Evolutionary conservation across 2,797 vertebrate species (phyloP).

Genomic region (Crax fasciolata): DNA sequence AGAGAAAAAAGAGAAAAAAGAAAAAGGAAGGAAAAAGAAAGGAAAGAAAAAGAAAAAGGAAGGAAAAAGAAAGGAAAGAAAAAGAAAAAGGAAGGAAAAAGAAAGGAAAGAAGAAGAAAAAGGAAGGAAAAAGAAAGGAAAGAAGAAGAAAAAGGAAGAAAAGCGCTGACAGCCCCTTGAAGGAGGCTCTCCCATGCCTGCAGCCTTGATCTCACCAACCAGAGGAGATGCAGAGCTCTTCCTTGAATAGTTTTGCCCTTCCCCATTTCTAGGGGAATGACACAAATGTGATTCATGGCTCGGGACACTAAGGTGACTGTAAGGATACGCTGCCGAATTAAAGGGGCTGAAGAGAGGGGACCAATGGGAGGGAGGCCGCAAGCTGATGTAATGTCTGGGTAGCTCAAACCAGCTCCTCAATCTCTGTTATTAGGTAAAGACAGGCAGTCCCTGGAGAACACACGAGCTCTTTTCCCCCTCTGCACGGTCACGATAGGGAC

Average conservation of each 20-base stretch:
- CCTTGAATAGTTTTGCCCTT: not conserved
- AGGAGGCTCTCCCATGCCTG: not conserved
- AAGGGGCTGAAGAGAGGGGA: not conserved
- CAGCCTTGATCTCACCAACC: not conserved
- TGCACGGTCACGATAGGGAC: not conserved
- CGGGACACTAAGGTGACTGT: not conserved
- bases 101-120: no score
- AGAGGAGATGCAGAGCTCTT: not conserved
- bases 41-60: not conserved
- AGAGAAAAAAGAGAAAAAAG: no score
- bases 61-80: no score
- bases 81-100: no score
- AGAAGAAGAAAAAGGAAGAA: no score
- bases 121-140: no score
- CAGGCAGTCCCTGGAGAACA: slow-evolving; percentile 17
- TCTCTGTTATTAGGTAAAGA: slow-evolving; percentile 13
- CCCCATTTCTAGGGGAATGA: not conserved
- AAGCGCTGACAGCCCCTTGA: fast-evolving
- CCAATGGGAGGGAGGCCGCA: not conserved
- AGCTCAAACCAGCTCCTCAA: slow-evolving; percentile 44
- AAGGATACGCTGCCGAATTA: not conserved
- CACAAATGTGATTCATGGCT: not conserved
- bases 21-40: no score
- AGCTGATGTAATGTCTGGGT: slow-evolving; percentile 69
- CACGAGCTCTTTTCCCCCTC: not conserved